Conservation (phyloP, 1,140 invertebrate genomes). For the Neodiprion lecontei region DNA sequence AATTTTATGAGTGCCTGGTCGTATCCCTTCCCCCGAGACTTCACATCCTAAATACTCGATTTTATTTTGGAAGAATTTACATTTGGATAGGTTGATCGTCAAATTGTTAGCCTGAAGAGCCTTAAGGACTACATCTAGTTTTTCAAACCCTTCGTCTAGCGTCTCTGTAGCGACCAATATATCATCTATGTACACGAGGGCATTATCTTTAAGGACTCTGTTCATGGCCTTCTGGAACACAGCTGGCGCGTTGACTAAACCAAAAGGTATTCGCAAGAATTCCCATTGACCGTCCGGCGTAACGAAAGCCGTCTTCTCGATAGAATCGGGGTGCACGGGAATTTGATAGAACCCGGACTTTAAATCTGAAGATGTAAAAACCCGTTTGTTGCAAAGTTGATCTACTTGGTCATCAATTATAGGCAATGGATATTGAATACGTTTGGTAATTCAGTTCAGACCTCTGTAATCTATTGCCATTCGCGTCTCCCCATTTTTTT, state of each 20-base stretch:
- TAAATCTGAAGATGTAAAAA: conserved; percentile 32
- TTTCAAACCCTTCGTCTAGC: conserved; percentile 26
- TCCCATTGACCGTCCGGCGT: conserved; percentile 39
- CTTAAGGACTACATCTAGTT: conserved; percentile 30
- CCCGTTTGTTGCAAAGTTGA: conserved; percentile 26
- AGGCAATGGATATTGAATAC: conserved; percentile 37
- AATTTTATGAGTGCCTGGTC: conserved; percentile 34
- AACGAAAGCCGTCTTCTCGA: conserved; percentile 31
- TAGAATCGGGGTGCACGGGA: conserved; percentile 8
- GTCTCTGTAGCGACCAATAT: conserved; percentile 27
- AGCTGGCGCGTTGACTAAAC: conserved; percentile 51
- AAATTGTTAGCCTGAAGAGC: conserved; percentile 23
- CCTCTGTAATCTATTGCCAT: conserved; percentile 52
- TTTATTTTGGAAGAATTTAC: conserved; percentile 30
- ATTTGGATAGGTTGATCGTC: conserved; percentile 30
- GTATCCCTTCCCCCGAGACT: conserved; percentile 37
- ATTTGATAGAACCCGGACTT: conserved; percentile 24
- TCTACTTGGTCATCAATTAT: conserved; percentile 42
- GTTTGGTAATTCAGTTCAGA: conserved; percentile 50
- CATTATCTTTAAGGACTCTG: no score
- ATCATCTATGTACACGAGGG: conserved; percentile 27
- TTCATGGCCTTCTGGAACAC: conserved; percentile 48
- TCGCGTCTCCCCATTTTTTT: conserved; percentile 38
- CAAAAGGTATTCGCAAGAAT: conserved; percentile 57
- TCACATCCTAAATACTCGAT: conserved; percentile 38